A percentile compares a stretch with the other conserved stretches of the same genome.
Conservation (phyloP, 2,888 invertebrate genomes). For the Limnephilus auricula region DNA sequence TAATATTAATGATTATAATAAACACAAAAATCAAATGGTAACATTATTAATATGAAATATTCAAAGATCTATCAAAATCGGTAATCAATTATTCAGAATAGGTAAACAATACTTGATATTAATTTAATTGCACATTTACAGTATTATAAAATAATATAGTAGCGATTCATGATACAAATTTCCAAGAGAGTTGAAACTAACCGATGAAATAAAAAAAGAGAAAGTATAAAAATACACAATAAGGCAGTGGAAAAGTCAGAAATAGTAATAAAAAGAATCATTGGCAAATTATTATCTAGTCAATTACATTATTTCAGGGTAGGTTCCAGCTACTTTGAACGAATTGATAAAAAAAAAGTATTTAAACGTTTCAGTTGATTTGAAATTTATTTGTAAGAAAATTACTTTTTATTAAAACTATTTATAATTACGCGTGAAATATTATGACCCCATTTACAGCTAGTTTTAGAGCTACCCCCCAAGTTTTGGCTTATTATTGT, state of each 20-base stretch:
- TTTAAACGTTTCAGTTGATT: background rate
- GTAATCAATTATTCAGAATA: background rate
- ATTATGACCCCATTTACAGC: background rate
- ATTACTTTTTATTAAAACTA: background rate
- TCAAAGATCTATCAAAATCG: background rate
- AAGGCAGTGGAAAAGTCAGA: background rate
- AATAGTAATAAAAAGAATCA: background rate
- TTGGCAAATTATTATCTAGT: conserved; percentile 11
- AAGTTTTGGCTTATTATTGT: background rate
- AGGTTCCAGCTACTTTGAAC: background rate
- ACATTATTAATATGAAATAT: conserved; percentile 4
- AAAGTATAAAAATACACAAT: background rate
- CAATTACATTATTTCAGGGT: background rate
- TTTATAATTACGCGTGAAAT: background rate
- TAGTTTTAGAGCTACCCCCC: background rate
- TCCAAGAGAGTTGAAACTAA: background rate
- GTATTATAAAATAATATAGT: background rate
- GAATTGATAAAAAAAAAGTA: background rate
- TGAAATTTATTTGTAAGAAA: background rate
- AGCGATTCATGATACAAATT: background rate
- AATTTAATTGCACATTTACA: background rate
- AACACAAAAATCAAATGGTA: conserved; percentile 8
- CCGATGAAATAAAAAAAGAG: background rate
- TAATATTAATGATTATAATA: conserved; percentile 6
- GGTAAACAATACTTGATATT: background rate